Evolutionary conservation across 2,888 invertebrate species (phyloP).

Genomic region (Gymnocheta viridis): DNA sequence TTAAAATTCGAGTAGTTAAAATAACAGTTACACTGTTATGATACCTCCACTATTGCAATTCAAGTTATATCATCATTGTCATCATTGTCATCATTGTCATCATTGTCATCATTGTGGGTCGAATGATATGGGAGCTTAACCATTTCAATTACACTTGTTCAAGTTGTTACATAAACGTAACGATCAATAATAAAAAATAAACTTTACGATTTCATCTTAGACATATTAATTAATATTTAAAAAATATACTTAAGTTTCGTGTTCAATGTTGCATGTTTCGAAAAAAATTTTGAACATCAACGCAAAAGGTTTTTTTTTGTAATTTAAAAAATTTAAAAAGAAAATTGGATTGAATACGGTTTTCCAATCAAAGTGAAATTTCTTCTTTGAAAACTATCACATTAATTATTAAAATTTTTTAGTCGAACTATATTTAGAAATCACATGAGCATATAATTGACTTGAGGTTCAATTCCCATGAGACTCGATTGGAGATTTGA

Average conservation of each 20-base stretch:
- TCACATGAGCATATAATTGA: no score
- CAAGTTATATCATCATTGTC: constrained; percentile 21
- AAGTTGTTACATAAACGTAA: constrained; percentile 73
- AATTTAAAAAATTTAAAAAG: no score
- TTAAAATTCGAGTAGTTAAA: neutral
- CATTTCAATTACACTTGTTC: constrained; percentile 68
- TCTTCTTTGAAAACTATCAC: no score
- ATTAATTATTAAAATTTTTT: no score
- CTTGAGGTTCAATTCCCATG: no score
- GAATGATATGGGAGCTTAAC: constrained; percentile 11
- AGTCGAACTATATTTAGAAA: no score
- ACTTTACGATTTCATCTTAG: neutral
- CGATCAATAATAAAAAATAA: constrained; percentile 44
- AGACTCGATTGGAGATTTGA: no score
- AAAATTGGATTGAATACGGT: no score
- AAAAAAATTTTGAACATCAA: neutral
- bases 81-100: neutral
- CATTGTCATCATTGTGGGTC: neutral
- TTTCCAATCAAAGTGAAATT: no score
- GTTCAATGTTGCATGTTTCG: neutral
- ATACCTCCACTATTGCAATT: neutral
- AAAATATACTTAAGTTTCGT: neutral
- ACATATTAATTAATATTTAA: neutral
- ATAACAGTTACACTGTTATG: constrained; percentile 2
- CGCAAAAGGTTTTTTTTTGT: no score